A percentile compares a stretch with the other conserved stretches of the same genome.
phyloP scores from a whole-genome alignment of 1,140 invertebrate species.

The Zaprionus camerounensis region DNA sequence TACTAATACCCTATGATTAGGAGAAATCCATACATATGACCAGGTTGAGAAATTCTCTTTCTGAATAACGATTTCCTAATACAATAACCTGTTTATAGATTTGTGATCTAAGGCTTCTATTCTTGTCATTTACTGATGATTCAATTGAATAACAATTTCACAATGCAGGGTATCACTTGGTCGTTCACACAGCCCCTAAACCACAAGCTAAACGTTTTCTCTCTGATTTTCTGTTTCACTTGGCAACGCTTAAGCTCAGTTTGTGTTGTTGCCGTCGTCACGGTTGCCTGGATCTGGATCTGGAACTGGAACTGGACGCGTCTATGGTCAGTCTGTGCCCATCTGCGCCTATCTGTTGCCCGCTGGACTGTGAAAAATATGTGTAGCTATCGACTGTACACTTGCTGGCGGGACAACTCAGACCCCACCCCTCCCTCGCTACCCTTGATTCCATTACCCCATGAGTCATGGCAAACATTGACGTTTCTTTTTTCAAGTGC shows the following conservation, averaged over 20 bases:
- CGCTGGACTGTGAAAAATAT: constrained; percentile 60
- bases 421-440: constrained; percentile 11
- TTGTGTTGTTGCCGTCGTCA: constrained; percentile 58
- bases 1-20: constrained; percentile 19
- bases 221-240: constrained; percentile 22
- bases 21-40: background rate
- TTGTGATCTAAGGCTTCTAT: too few relatives aligned
- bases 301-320: constrained; percentile 46
- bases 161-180: background rate
- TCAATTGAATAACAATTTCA: background rate
- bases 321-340: constrained; percentile 55
- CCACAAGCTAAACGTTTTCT: constrained; percentile 23
- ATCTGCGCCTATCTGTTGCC: constrained; percentile 20
- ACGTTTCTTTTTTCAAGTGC: constrained; percentile 25
- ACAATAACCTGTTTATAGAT: background rate
- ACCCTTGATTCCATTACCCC: background rate
- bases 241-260: constrained; percentile 40
- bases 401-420: background rate
- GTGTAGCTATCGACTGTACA: background rate
- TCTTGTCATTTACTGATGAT: background rate
- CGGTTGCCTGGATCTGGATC: constrained; percentile 52
- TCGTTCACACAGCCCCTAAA: background rate
- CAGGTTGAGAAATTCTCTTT: background rate
- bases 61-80: background rate
- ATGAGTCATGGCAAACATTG: constrained; percentile 1